These are phyloP conservation scores for Pachliopta kotzebuea DNA, from an alignment of 2,888 invertebrate species.

Conservation along the genomic window DNA sequence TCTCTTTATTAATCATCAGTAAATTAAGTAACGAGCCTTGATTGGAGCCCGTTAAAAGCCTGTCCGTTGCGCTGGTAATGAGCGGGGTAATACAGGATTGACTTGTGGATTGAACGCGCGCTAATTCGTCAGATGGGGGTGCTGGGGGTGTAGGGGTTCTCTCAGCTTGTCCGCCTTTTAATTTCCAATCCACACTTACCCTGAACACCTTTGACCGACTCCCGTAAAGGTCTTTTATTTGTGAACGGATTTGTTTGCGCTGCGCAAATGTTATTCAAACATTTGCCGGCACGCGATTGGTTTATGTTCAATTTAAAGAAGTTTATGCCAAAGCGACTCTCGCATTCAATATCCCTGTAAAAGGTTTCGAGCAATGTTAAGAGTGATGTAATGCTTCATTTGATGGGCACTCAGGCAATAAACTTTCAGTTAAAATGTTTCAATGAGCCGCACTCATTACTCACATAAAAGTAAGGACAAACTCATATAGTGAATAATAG, in stretches of 20 bases:
- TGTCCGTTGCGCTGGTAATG: slow-evolving; percentile 20
- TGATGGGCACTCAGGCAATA: no score
- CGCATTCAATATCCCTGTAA: no score
- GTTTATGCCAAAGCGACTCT: no score
- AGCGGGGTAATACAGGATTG: slow-evolving; percentile 38
- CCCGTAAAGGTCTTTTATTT: background rate
- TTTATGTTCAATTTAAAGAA: no score
- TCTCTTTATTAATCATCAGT: no score
- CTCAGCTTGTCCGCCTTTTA: slow-evolving; percentile 7
- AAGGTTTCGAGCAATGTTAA: no score
- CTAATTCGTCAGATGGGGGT: slow-evolving; percentile 40
- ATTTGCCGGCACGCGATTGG: background rate
- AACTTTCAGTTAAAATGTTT: no score
- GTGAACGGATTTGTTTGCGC: slow-evolving; percentile 6
- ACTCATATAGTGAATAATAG: no score
- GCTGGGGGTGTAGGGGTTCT: background rate
- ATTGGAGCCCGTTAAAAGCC: slow-evolving; percentile 13
- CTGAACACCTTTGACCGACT: slow-evolving; percentile 3
- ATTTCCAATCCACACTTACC: slow-evolving; percentile 11
- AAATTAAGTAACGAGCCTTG: no score
- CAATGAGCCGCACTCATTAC: no score
- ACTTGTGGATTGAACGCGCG: slow-evolving; percentile 47
- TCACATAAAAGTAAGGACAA: no score
- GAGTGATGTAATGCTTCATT: no score
- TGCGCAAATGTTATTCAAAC: slow-evolving; percentile 4